A percentile compares a stretch with the other conserved stretches of the same genome.
phyloP scores from a whole-genome alignment of 2,113 vertebrate species.

The Spheniscus mendiculus region DNA sequence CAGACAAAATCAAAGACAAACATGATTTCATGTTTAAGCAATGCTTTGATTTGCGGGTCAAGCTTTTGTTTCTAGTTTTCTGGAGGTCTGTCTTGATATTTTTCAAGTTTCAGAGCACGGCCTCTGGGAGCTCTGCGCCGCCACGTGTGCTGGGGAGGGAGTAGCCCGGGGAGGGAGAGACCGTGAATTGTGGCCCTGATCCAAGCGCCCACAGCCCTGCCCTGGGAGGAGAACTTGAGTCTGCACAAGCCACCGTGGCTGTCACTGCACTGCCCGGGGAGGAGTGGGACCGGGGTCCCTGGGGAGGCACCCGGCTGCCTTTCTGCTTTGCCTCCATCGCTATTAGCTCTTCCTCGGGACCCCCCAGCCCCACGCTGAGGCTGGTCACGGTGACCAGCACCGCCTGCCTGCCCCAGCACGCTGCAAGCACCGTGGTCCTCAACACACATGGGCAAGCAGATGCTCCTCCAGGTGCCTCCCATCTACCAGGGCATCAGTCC shows the following conservation, averaged over 20 bases:
- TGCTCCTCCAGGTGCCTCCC: not conserved
- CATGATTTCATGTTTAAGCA: rapidly evolving
- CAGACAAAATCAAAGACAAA: not conserved
- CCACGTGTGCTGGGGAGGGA: rapidly evolving
- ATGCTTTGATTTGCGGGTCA: not conserved
- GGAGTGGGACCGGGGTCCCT: not conserved
- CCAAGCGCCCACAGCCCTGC: not conserved
- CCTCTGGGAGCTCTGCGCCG: not conserved
- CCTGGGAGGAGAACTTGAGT: not conserved
- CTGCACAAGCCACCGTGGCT: not conserved
- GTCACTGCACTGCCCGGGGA: rapidly evolving
- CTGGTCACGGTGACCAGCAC: not conserved
- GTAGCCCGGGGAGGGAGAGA: not conserved
- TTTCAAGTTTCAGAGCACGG: not conserved
- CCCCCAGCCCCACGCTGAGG: not conserved
- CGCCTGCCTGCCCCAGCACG: not conserved
- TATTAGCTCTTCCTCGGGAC: not conserved
- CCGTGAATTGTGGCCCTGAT: rapidly evolving
- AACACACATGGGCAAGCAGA: rapidly evolving
- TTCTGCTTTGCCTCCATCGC: not conserved
- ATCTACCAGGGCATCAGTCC: rapidly evolving
- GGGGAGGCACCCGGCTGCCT: not conserved
- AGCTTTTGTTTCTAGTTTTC: not conserved
- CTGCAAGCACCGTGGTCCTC: not conserved
- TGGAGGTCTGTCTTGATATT: not conserved